Evolutionary conservation across 2,113 vertebrate species (phyloP), one percentile per base, ranked within the genome.

Genomic region (Sorex araneus): DNA sequence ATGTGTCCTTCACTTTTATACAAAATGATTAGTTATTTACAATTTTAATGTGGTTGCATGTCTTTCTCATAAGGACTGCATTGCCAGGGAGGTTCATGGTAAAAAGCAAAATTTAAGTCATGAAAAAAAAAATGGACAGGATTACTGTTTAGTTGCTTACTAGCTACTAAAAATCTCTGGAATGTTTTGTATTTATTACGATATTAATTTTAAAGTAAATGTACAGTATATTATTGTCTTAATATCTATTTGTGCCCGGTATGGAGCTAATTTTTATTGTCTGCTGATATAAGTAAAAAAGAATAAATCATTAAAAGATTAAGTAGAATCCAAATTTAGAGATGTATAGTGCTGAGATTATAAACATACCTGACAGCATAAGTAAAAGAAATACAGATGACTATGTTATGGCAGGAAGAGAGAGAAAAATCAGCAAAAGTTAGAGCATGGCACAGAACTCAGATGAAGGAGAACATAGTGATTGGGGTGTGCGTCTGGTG

Each of bases 1-100:
- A 94, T 50, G 45, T 87, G 71, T 84, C 81, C 18, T 81, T 71
- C 30, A 21, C 19, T 77, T 91, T 66, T 60, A 36, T 6, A 47
- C 8, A 79, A 11, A 74, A 47, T 30, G 77, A 60, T 87, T n/a
- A 85, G n/a, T 21, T 80, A 77, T 74, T 64, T 75, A 19, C 30
- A 66, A 7, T 7, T 60, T 84, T 57, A 76, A 9, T 70, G 25
- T 82, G 13, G 16, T 63, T 71, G 0, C 15, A 57, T 13, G 2
- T 70, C 15, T 7, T 81, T 71, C 28, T 82, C 23, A 27, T 45
- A 85, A 76, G 36, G 9, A 3, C 80, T 3, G 47, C 34, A 28
- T 73, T 57, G 57, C 13, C 27, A 32, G 23, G 43, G 11, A 36
- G 87, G 28, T 3, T 28, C 27, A 74, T 10, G 19, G 25, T 84